phyloP scores from a whole-genome alignment of 2,113 vertebrate species.

The Stegastes partitus region DNA sequence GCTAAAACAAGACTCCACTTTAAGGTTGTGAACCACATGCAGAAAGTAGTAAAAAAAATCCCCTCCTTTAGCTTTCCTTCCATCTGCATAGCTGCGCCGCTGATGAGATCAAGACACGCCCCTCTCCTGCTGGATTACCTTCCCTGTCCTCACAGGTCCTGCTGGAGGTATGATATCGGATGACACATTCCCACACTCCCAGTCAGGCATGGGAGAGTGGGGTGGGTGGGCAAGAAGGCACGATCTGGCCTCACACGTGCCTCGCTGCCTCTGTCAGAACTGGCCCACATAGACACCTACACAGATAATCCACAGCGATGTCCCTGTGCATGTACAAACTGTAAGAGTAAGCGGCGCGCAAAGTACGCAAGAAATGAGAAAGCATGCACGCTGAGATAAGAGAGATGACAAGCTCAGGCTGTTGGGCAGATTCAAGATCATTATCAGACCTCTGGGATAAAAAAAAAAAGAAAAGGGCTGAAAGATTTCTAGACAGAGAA shows the following conservation, averaged over 20 bases:
- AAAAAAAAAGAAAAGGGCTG: not conserved
- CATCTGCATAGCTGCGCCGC: slow-evolving; percentile 11
- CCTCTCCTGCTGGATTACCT: slow-evolving; percentile 23
- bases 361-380: slow-evolving; percentile 29
- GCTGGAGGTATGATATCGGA: slow-evolving; percentile 65
- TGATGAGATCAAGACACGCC: slow-evolving; percentile 39
- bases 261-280: slow-evolving; percentile 45
- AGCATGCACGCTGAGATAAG: slow-evolving; percentile 39
- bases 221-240: slow-evolving; percentile 31
- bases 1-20: slow-evolving; percentile 43
- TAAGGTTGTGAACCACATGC: slow-evolving; percentile 3
- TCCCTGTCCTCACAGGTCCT: slow-evolving; percentile 67
- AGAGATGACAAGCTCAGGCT: slow-evolving; percentile 45
- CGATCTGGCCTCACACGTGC: slow-evolving; percentile 54
- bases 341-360: slow-evolving; percentile 13
- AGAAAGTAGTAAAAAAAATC: slow-evolving; percentile 30
- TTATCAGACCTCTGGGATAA: slow-evolving; percentile 51
- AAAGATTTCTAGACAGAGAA: slow-evolving; percentile 3
- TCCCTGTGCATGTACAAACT: slow-evolving; percentile 25
- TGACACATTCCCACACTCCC: slow-evolving; percentile 77
- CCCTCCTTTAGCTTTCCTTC: not conserved
- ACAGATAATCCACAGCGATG: slow-evolving; percentile 41
- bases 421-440: slow-evolving; percentile 45
- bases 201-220: slow-evolving; percentile 53
- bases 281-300: slow-evolving; percentile 48